Evolutionary conservation across 2,797 vertebrate species (phyloP).

Genomic region (Diplodus puntazzo): DNA sequence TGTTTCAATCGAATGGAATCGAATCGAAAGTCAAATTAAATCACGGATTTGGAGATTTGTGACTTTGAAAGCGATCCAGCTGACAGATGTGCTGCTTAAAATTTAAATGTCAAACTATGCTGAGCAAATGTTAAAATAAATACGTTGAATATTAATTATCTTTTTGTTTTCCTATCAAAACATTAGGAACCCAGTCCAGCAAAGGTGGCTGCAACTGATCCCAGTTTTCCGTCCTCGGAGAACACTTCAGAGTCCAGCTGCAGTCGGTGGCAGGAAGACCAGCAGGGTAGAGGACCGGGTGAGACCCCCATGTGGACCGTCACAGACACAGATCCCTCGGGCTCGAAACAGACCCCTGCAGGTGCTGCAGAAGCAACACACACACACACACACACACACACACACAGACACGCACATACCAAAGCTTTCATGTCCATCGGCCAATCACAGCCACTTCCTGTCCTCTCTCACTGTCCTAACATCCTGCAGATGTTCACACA

Average conservation of each 20-base stretch:
- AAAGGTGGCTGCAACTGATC: constrained; percentile 77
- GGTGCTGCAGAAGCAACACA: constrained; percentile 60
- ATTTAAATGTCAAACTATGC: neutral
- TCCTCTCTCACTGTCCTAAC: constrained; percentile 51
- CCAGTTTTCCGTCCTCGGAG: constrained; percentile 42
- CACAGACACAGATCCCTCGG: constrained; percentile 43
- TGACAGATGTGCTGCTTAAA: neutral
- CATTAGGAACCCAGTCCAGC: constrained; percentile 80
- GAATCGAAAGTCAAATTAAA: too few species aligned
- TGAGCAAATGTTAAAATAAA: neutral
- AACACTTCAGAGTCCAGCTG: constrained; percentile 43
- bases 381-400: constrained; percentile 42
- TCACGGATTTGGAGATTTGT: too few species aligned
- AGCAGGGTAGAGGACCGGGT: constrained; percentile 48
- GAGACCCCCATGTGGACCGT: constrained; percentile 62
- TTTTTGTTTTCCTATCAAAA: constrained; percentile 1
- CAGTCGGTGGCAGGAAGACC: constrained; percentile 69
- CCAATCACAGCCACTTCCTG: constrained; percentile 63
- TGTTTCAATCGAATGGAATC: too few species aligned
- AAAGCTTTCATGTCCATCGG: constrained; percentile 42
- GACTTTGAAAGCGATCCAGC: too few species aligned
- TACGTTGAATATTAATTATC: neutral
- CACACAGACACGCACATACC: constrained; percentile 27
- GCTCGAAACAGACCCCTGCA: constrained; percentile 60
- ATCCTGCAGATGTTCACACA: constrained; percentile 66